Conservation (phyloP, 2,888 invertebrate genomes). For the Plagiodera versicolora region DNA sequence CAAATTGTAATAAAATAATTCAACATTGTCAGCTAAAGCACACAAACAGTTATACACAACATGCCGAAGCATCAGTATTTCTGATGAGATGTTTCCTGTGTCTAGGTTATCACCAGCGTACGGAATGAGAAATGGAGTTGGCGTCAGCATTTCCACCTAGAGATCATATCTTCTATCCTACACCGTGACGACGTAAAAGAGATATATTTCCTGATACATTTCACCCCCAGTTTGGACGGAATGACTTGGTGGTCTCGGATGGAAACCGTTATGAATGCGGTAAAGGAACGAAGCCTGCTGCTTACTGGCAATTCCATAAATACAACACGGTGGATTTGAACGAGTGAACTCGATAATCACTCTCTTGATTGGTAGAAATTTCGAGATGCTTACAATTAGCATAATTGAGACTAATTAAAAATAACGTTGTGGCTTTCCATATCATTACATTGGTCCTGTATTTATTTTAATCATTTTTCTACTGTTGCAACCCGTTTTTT, state of each 20-base stretch:
- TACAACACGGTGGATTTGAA: too few species aligned
- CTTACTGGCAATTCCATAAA: too few species aligned
- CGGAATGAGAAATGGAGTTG: conserved; percentile 1
- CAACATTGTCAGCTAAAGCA: not conserved
- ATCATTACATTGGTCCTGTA: too few species aligned
- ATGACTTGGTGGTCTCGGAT: not conserved
- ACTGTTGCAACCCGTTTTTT: too few species aligned
- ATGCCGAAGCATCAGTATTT: conserved; percentile 6
- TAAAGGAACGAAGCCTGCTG: not conserved
- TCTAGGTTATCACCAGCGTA: conserved; percentile 8
- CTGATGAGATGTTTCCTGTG: conserved; percentile 4
- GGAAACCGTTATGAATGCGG: not conserved
- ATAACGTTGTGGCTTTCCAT: too few species aligned
- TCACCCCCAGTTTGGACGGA: not conserved
- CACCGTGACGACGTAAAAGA: not conserved
- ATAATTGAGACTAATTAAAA: too few species aligned
- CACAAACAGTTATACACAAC: not conserved
- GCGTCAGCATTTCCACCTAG: conserved; percentile 9
- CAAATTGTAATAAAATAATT: not conserved
- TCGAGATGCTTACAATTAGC: too few species aligned
- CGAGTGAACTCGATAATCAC: too few species aligned
- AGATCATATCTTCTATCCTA: not conserved
- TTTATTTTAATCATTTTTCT: too few species aligned
- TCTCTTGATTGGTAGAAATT: too few species aligned
- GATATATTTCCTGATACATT: conserved; percentile 7